Conservation (phyloP, 2,888 invertebrate genomes). For the Tipula unca region DNA sequence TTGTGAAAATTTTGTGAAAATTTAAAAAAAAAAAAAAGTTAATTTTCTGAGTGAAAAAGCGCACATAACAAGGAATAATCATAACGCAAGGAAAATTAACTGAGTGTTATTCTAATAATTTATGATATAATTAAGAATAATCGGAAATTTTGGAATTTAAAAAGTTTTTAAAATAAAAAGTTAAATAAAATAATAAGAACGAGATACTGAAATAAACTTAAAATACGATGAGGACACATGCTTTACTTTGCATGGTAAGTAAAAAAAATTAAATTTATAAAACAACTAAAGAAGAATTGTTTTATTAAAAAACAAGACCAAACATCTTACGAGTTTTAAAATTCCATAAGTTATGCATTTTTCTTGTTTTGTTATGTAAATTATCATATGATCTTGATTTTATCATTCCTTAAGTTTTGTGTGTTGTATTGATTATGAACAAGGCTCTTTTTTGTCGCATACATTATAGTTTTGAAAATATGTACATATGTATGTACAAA, state of each 20-base stretch:
- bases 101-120: neutral
- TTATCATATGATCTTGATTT: neutral
- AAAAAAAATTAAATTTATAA: neutral
- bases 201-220: neutral
- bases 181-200: neutral
- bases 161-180: neutral
- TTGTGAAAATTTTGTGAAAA: neutral
- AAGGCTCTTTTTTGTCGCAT: neutral
- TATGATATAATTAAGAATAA: neutral
- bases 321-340: neutral
- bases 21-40: neutral
- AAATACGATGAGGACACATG: constrained; percentile 16
- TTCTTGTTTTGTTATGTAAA: neutral
- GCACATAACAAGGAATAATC: neutral
- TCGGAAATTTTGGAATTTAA: neutral
- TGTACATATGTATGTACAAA: too few relatives aligned
- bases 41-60: neutral
- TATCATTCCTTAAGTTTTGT: neutral
- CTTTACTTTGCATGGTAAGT: constrained; percentile 17
- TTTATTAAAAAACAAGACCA: neutral
- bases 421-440: neutral
- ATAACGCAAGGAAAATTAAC: neutral
- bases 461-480: neutral
- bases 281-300: neutral
- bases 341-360: neutral